Conservation (phyloP, 2,797 vertebrate species). For the Esox lucius region DNA sequence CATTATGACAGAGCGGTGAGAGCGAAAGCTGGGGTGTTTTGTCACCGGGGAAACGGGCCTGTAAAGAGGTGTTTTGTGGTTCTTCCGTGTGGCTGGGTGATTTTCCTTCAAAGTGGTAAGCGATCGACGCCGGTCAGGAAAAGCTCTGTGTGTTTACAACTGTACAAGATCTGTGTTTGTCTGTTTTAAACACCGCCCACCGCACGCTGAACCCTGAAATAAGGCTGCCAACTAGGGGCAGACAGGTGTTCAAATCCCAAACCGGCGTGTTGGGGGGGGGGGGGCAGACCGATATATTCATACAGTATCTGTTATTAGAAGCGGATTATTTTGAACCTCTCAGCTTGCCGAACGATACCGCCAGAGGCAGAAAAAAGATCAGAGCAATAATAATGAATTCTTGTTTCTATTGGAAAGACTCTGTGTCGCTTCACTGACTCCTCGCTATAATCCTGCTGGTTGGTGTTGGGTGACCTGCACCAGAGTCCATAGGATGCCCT, state of each 20-base stretch:
- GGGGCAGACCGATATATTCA: not conserved
- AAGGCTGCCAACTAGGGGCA: too few species aligned
- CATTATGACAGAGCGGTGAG: constrained; percentile 46
- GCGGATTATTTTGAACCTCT: not conserved
- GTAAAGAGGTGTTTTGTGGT: constrained; percentile 10
- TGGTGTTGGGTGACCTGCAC: not conserved
- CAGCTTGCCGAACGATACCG: not conserved
- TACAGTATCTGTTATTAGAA: not conserved
- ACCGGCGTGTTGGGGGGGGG: too few species aligned
- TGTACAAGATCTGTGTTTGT: not conserved
- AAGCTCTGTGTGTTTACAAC: not conserved
- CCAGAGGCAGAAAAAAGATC: not conserved
- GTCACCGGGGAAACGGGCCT: constrained; percentile 27
- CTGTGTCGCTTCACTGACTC: not conserved
- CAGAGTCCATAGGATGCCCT: not conserved
- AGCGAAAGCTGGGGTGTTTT: constrained; percentile 17
- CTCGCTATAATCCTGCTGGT: not conserved
- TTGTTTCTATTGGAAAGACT: not conserved
- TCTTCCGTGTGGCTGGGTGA: constrained; percentile 6
- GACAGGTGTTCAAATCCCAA: too few species aligned
- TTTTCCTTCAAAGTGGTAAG: constrained; percentile 21
- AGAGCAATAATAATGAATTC: not conserved
- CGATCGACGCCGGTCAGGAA: constrained; percentile 17
- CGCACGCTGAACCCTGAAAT: too few species aligned
- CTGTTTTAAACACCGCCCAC: too few species aligned